Conservation (phyloP, 2,888 invertebrate species). For the Alloscopus bannaensis region DNA sequence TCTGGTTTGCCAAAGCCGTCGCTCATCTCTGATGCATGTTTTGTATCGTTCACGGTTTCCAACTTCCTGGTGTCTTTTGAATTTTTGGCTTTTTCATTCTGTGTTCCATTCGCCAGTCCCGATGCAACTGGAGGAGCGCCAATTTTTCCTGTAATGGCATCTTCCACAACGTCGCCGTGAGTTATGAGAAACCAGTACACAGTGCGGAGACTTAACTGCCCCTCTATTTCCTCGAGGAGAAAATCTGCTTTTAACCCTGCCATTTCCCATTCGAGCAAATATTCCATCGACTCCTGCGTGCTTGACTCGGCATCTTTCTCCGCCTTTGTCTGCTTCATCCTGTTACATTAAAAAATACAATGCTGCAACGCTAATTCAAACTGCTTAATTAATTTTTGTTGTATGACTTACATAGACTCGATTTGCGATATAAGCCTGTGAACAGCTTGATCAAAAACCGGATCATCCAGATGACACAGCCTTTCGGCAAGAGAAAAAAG, state of each 20-base stretch:
- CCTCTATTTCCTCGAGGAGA: conserved; percentile 70
- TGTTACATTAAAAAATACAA: conserved; percentile 31
- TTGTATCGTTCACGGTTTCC: neutral
- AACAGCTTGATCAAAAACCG: conserved; percentile 72
- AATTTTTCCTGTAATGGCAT: conserved; percentile 64
- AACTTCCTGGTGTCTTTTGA: neutral
- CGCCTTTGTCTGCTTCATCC: conserved; percentile 70
- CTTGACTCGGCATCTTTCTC: conserved; percentile 27
- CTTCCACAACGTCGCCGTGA: conserved; percentile 70
- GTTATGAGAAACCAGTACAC: conserved; percentile 71
- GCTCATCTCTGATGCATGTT: neutral
- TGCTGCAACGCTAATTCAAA: neutral
- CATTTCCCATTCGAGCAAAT: conserved; percentile 66
- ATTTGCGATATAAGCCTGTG: conserved; percentile 72
- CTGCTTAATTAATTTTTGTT: too few relatives aligned
- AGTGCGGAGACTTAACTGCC: conserved; percentile 69
- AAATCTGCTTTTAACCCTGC: conserved; percentile 70
- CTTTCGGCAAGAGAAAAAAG: conserved; percentile 73
- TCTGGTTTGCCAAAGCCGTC: neutral
- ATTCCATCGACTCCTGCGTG: conserved; percentile 50
- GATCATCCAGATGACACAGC: conserved; percentile 73
- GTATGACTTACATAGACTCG: conserved; percentile 72
- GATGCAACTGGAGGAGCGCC: neutral
- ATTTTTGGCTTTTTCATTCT: neutral
- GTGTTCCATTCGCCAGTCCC: conserved; percentile 19